Evolutionary conservation across 2,888 invertebrate genomes (phyloP), one percentile per base, ranked within the genome.

Genomic region (Polydrusus pterygomalis): DNA sequence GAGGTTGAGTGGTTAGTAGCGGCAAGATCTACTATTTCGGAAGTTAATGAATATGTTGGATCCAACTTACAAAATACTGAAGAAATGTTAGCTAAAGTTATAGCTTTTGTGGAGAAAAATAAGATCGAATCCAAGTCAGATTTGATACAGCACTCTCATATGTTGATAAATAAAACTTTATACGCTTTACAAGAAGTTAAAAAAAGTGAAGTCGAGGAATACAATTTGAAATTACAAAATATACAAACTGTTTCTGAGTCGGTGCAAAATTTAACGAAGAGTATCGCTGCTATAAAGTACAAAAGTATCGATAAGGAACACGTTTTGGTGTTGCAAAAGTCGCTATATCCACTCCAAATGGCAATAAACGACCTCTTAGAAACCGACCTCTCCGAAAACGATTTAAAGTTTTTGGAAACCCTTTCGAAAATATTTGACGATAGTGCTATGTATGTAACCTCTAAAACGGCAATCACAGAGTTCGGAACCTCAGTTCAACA

Each of bases 331-430:
- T 77, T 87, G 1, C 87, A 87, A 78, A 85, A 85, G 71, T 82
- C 83, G 10, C 78, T 87, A 13, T 82, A 84, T 75, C 80, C 82
- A 1, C 67, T 87, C n/a, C 87, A 87, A 82, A 86, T 82, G 62
- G 79, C 82, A 2, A 79, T 85, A 1, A 85, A 86, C 54, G 87
- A 87, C 79, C 81, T 87, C 51, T 82, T 84, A 20, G 86, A 86
- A 62, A 43, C 78, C 17, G 76, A 80, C 17, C 70, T 87, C 15
- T 78, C 79, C 9, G 83, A 83, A 58, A 77, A 77, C 30, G 83
- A 85, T 63, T 78, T 82, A 2, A 82, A 82, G 43, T 81, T 82
- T 58, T 72, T 85, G 47, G 80, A 82, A 67, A 82, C 82, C 45
- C 75, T 83, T 9, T 80, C 79, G 3, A 80, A 81, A 77, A 80